Evolutionary conservation across 2,797 vertebrate genomes (phyloP).

Genomic region (Fratercula arctica): DNA sequence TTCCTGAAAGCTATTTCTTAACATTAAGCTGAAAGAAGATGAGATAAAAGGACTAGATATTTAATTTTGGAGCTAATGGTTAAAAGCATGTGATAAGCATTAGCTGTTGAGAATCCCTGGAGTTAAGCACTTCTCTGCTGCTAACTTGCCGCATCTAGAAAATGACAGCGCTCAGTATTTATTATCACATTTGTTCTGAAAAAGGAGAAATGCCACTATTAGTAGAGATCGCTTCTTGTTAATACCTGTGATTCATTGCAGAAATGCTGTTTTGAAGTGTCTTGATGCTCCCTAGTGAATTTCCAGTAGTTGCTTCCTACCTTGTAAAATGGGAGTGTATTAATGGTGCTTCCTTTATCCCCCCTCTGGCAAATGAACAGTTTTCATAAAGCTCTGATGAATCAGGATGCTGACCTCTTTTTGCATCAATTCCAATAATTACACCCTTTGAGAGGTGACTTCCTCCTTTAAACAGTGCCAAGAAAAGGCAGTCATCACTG

Average conservation of each 20-base stretch:
- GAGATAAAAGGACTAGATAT: neutral
- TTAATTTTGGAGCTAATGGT: constrained; percentile 18
- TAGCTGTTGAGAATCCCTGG: neutral
- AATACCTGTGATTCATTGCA: constrained; percentile 26
- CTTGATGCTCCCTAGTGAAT: constrained; percentile 18
- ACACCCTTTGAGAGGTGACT: neutral
- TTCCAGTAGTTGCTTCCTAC: constrained; percentile 14
- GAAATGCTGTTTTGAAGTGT: constrained; percentile 25
- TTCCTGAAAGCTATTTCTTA: neutral
- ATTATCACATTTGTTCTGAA: neutral
- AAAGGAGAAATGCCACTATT: neutral
- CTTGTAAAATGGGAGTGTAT: constrained; percentile 2
- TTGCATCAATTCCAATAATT: constrained; percentile 39
- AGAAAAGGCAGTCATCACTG: neutral
- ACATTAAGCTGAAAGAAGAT: neutral
- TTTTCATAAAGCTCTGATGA: constrained; percentile 35
- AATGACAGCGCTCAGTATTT: neutral
- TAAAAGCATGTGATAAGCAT: neutral
- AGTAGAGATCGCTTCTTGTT: constrained; percentile 8
- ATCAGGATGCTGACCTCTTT: constrained; percentile 50
- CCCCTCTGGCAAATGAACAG: constrained; percentile 2
- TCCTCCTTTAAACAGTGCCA: neutral
- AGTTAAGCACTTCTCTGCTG: neutral
- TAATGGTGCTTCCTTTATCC: constrained; percentile 5
- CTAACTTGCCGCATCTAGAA: neutral